phyloP scores from a whole-genome alignment of 2,113 vertebrate genomes.

The Rafetus swinhoei region DNA sequence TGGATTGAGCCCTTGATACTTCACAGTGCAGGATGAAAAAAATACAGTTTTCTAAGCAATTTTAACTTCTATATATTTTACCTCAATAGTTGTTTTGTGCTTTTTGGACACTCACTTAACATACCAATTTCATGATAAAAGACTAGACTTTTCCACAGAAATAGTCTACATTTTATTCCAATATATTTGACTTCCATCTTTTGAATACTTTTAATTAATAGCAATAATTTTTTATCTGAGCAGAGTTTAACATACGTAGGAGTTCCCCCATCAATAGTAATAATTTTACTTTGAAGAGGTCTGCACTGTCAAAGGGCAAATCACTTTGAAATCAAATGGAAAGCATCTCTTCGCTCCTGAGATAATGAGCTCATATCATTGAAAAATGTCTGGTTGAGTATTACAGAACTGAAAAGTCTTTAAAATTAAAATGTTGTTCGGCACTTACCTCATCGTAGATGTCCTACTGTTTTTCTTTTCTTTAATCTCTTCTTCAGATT shows the following conservation, averaged over 20 bases:
- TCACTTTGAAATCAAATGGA: neutral
- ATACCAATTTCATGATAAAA: neutral
- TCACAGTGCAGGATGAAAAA: neutral
- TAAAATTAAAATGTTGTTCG: neutral
- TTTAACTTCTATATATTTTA: neutral
- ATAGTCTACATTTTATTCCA: neutral
- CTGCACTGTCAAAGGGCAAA: neutral
- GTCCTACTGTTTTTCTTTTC: neutral
- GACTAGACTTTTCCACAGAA: neutral
- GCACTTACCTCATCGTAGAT: neutral
- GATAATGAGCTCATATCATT: neutral
- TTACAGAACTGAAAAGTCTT: neutral
- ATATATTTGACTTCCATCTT: neutral
- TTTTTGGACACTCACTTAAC: neutral
- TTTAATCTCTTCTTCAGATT: neutral
- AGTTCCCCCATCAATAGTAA: neutral
- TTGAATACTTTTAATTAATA: slow-evolving; percentile 6
- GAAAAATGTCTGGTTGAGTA: neutral
- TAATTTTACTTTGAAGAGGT: neutral
- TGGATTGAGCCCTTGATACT: neutral
- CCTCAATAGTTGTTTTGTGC: neutral
- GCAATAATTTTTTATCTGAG: neutral
- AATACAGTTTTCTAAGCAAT: neutral
- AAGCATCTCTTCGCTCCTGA: neutral
- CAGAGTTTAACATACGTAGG: neutral